These are phyloP conservation scores for Acronicta alni DNA, from an alignment of 2,888 invertebrate species.

Conservation along the genomic window DNA sequence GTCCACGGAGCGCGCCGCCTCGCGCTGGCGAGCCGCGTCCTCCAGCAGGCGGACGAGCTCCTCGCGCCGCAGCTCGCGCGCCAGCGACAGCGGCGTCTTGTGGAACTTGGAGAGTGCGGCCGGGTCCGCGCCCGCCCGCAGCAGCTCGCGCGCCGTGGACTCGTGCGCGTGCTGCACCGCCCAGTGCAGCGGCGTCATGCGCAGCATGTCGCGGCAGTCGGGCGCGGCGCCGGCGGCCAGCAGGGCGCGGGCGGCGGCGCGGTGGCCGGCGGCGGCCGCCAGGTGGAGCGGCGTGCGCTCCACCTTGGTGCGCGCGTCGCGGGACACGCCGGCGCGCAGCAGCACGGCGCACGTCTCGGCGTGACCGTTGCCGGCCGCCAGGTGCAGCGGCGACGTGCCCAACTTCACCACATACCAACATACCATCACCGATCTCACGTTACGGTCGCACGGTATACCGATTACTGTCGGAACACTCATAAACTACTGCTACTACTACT, in stretches of 20 bases:
- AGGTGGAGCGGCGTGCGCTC: slow-evolving; percentile 97
- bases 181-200: slow-evolving; percentile 97
- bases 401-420: slow-evolving; percentile 86
- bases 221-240: slow-evolving; percentile 72
- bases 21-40: slow-evolving; percentile 57
- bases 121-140: slow-evolving; percentile 93
- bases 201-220: slow-evolving; percentile 80
- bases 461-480: too few species aligned
- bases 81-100: slow-evolving; percentile 71
- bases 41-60: slow-evolving; percentile 60
- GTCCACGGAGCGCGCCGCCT: slow-evolving; percentile 58
- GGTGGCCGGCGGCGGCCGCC: slow-evolving; percentile 95
- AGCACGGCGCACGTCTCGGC: slow-evolving; percentile 94
- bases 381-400: slow-evolving; percentile 96
- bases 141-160: slow-evolving; percentile 89
- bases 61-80: slow-evolving; percentile 48
- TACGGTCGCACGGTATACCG: too few species aligned
- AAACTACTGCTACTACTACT: too few species aligned
- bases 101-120: slow-evolving; percentile 80
- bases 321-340: slow-evolving; percentile 95
- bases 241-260: slow-evolving; percentile 93
- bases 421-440: too few species aligned
- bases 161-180: slow-evolving; percentile 95
- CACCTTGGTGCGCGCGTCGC: slow-evolving; percentile 96
- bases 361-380: slow-evolving; percentile 94